Conservation (phyloP, 2,888 invertebrate species). For the Altica lythri region DNA sequence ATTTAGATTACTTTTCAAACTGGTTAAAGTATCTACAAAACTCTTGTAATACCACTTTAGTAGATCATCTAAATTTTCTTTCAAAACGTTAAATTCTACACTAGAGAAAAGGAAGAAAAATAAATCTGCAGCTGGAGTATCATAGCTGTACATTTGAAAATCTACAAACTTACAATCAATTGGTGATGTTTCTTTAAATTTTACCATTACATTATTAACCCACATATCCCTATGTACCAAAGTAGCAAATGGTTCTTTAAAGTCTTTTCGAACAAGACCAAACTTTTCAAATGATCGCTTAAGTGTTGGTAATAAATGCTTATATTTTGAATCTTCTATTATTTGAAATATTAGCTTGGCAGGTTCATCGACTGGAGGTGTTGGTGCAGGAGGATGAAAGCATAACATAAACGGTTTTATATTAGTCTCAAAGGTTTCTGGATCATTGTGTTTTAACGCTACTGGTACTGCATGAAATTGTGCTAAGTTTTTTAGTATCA, state of each 20-base stretch:
- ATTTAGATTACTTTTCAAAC: constrained; percentile 2
- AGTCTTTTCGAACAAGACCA: not conserved
- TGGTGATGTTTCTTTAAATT: constrained; percentile 43
- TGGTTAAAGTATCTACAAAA: constrained; percentile 11
- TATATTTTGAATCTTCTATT: constrained; percentile 2
- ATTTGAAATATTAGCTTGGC: not conserved
- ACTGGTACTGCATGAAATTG: constrained; percentile 62
- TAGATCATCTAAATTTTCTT: constrained; percentile 4
- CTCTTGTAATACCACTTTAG: constrained; percentile 10
- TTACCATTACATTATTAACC: constrained; percentile 64
- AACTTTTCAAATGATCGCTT: not conserved
- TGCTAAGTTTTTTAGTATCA: constrained; percentile 57
- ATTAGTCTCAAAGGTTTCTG: constrained; percentile 49
- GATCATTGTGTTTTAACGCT: constrained; percentile 57
- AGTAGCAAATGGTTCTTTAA: constrained; percentile 58
- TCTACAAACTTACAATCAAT: constrained; percentile 40
- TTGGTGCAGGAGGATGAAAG: not conserved
- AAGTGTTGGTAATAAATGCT: not conserved
- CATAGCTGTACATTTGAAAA: constrained; percentile 40
- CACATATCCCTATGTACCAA: constrained; percentile 63
- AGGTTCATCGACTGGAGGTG: not conserved
- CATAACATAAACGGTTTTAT: constrained; percentile 43
- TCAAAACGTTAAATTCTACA: constrained; percentile 24
- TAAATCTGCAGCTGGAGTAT: constrained; percentile 37
- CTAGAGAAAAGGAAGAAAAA: constrained; percentile 44